Base-by-base conservation (phyloP, 2,797 vertebrate species). In the Eurystomus glaucurus region DNA sequence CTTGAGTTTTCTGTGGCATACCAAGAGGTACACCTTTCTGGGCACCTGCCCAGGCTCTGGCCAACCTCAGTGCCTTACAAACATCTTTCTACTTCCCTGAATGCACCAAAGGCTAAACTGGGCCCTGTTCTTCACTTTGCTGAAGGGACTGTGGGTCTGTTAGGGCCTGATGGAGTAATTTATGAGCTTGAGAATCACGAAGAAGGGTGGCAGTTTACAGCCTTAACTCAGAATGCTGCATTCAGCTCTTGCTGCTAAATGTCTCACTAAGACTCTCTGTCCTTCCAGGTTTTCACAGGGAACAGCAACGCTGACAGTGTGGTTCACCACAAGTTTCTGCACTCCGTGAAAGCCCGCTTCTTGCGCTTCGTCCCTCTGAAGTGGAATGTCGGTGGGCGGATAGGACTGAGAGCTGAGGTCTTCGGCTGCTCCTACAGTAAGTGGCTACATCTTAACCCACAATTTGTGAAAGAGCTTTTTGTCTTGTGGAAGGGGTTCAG, bases 371-470 rank as follows among this genome's bases (percentile, higher is more conserved):
- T 99, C 89, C 99, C 99, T n/a, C 97, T 99, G 14, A 98, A 98
- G 84, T 99, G 99, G 99, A 99, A 98, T 82, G 97, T 96, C 6
- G 98, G 95, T 22, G 99, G 99, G 51, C 98, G 97, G 96, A 99
- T 99, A 74, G 99, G 99, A 77, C 98, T 99, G 95, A 97, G 99
- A 64, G 98, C 99, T 33, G 99, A 99, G 93, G 98, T 98, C 87
- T 99, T 99, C 0, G 99, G 99, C 92, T 99, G 99, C 94, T 98
- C 99, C 57, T 99, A 99, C 85, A 99, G 99, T 99, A 98, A 99
- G 99, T 99, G 92, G 23, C 43, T 84, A 19, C 22, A 15, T 14
- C 52, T 77, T 13, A 54, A 68, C 22, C 3, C 11, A 14, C 4
- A 1, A 29, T 57, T 79, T 88, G 6, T 71, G 25, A 28, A 39